Evolutionary conservation across 2,113 vertebrate species (phyloP), one percentile per base, ranked within the genome.

Genomic region (Oncorhynchus mykiss): DNA sequence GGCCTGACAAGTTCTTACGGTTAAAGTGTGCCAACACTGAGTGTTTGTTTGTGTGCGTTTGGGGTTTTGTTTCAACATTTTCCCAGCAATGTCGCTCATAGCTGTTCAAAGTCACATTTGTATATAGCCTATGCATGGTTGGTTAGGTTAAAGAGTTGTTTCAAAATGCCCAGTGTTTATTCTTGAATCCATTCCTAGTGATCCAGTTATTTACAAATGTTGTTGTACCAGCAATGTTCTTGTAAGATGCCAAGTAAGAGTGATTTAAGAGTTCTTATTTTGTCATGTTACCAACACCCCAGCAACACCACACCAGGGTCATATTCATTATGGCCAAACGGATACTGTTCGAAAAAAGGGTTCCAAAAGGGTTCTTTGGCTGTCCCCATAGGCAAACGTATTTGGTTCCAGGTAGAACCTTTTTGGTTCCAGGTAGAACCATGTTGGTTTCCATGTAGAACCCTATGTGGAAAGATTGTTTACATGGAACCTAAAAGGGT

Each of bases 31-130:
- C 12, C n/a, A 59, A 34, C 49, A 14, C 18, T 39, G 71, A 31
- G 71, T 73, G 71, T 73, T 25, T 72, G 70, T 60, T 39, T 72
- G 70, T 72, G 49, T 60, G 16, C 20, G 54, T 72, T 7, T 67
- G 65, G 9, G 39, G 39, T 67, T 68, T 68, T 82, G 81, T 78
- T 82, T 51, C 82, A 87, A 85, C 79, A 71, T 85, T 86, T 89
- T 87, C 80, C 73, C 79, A 82, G 78, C 86, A 90, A 84, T 74
- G 78, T 78, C 72, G 71, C 73, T 67, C 78, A 77, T 86, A 75
- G 67, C 72, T 80, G 77, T 76, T 80, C 73, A 71, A 84, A 81
- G 81, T 72, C 34, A 66, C 60, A 67, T 69, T 20, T 77, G 75
- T 80, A 54, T 81, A 79, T 54, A 81, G 69, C 70, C 64, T 67